Evolutionary conservation across 2,797 vertebrate species (phyloP).

Genomic region (Garrulus glandarius): DNA sequence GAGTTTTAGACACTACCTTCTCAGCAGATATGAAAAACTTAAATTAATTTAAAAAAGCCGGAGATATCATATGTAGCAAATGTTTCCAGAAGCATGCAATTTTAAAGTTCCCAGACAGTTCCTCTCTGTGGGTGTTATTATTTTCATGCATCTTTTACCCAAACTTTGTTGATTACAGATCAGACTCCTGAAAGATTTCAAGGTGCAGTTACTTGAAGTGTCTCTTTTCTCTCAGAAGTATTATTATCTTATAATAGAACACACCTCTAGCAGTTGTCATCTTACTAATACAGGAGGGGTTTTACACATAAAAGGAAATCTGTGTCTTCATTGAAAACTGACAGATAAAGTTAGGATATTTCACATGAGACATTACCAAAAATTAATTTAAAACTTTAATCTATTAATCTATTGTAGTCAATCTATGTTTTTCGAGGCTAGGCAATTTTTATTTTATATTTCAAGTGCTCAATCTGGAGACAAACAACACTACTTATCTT

Average conservation of each 20-base stretch:
- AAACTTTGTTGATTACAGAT: conserved; percentile 1
- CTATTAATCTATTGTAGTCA: background rate
- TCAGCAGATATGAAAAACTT: background rate
- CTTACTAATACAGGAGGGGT: background rate
- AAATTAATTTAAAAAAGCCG: background rate
- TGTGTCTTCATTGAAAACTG: background rate
- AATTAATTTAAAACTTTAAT: background rate
- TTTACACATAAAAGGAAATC: background rate
- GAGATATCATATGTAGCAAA: background rate
- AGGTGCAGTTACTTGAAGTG: background rate
- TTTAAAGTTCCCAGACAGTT: background rate
- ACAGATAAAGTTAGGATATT: background rate
- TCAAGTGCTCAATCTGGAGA: background rate
- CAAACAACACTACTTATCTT: background rate
- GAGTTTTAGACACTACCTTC: background rate
- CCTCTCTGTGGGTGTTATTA: background rate
- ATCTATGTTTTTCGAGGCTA: background rate
- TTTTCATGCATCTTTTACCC: background rate
- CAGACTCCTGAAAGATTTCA: background rate
- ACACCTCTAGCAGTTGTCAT: background rate
- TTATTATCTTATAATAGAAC: conserved; percentile 6
- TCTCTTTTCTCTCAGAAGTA: background rate
- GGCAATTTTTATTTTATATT: background rate
- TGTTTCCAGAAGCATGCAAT: background rate
- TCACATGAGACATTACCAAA: background rate